Percentiles rank a stretch among this genome's conserved stretches.
phyloP scores from a whole-genome alignment of 2,113 vertebrate genomes.

The Heloderma charlesbogerti region DNA sequence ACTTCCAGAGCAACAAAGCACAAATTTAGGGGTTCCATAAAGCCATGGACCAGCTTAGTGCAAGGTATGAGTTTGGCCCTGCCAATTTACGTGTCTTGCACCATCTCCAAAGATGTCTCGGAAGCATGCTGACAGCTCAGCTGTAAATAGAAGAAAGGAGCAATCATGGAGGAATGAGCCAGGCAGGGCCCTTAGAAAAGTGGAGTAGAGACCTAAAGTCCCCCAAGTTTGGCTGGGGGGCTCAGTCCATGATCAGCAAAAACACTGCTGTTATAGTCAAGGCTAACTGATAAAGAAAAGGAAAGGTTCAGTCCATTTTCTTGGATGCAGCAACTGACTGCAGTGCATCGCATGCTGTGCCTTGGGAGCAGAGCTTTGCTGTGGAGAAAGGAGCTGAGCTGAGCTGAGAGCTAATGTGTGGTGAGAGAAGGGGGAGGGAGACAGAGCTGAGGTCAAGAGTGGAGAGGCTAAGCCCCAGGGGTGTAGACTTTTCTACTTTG shows the following conservation, averaged over 20 bases:
- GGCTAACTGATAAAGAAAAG: background rate
- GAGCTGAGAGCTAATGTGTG: background rate
- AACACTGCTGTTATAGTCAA: background rate
- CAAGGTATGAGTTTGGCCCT: background rate
- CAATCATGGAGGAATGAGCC: background rate
- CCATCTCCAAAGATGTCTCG: background rate
- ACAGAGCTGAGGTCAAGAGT: background rate
- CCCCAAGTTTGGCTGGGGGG: background rate
- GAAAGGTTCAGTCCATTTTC: background rate
- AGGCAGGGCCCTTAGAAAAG: background rate
- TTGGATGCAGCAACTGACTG: background rate
- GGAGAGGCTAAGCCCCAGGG: too few species aligned
- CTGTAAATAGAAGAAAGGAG: background rate
- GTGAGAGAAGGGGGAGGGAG: background rate
- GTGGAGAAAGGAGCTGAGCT: background rate
- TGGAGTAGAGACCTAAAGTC: background rate
- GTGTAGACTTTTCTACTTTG: too few species aligned
- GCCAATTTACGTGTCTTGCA: background rate
- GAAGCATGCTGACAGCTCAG: background rate
- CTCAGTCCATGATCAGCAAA: background rate
- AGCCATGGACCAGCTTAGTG: background rate
- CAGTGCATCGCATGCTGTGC: background rate
- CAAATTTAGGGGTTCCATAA: background rate
- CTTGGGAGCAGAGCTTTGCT: background rate
- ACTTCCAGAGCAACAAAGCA: background rate